Percentiles rank a stretch among this genome's conserved stretches.
Evolutionary conservation across 2,888 invertebrate genomes (phyloP).

Genomic region (Alloplasta piceator): DNA sequence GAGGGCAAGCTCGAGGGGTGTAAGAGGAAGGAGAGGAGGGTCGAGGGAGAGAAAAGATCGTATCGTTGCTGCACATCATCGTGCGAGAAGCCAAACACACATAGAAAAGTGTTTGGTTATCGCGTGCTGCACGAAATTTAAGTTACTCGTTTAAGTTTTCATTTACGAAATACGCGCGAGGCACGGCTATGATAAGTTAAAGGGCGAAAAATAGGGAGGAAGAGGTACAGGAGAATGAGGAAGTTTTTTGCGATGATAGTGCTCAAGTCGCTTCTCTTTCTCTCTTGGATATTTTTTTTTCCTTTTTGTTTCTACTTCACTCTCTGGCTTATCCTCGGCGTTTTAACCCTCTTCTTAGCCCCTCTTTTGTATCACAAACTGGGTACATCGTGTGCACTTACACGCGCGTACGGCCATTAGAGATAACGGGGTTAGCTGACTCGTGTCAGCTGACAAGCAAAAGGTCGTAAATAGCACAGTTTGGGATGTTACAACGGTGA

Average conservation of each 20-base stretch:
- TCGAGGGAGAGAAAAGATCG: conserved; percentile 1
- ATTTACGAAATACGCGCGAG: conserved; percentile 68
- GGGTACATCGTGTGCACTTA: not conserved
- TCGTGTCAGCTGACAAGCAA: too few species aligned
- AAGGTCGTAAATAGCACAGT: too few species aligned
- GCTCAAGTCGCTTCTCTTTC: conserved; percentile 30
- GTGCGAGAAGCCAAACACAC: too few species aligned
- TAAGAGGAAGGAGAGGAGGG: not conserved
- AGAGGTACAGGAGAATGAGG: not conserved
- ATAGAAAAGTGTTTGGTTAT: conserved; percentile 44
- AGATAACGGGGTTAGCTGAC: too few species aligned
- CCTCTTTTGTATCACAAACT: not conserved
- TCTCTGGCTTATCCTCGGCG: conserved; percentile 39
- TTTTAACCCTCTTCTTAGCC: conserved; percentile 40
- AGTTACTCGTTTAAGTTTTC: conserved; percentile 74
- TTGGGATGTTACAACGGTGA: too few species aligned
- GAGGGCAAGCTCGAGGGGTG: too few species aligned
- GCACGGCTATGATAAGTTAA: conserved; percentile 32
- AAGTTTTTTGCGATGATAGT: conserved; percentile 28
- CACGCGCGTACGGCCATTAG: not conserved
- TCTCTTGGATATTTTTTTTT: not conserved
- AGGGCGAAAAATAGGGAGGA: conserved; percentile 9
- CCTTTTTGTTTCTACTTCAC: not conserved
- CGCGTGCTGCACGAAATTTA: conserved; percentile 72
- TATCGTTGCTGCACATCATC: conserved; percentile 28